phyloP scores from a whole-genome alignment of 2,113 vertebrate species.

The Tragulus kanchil region DNA sequence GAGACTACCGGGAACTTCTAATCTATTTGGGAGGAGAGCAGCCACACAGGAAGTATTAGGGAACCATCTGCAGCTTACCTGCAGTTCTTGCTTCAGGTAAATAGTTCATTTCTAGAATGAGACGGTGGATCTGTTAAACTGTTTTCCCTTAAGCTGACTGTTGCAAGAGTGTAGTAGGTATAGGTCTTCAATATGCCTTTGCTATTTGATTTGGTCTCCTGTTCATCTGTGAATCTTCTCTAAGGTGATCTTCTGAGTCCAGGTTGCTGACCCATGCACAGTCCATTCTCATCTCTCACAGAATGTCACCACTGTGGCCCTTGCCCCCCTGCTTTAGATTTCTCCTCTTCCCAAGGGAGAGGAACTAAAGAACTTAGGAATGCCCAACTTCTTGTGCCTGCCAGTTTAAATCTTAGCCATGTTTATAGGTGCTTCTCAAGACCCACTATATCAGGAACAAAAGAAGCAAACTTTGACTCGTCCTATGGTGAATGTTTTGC shows the following conservation, averaged over 20 bases:
- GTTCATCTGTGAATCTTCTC: neutral
- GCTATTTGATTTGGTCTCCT: neutral
- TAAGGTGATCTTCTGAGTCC: neutral
- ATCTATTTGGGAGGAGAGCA: neutral
- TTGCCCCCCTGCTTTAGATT: neutral
- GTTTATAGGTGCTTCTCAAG: neutral
- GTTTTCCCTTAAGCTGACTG: constrained; percentile 7
- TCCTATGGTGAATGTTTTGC: neutral
- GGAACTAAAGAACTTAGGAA: constrained; percentile 24
- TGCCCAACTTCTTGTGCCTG: constrained; percentile 6
- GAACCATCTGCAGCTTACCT: neutral
- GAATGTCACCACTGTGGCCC: neutral
- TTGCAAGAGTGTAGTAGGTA: neutral
- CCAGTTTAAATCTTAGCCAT: neutral
- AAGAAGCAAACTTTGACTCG: neutral
- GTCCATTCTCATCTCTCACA: neutral
- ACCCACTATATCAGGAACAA: neutral
- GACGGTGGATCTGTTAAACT: neutral
- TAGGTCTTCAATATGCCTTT: neutral
- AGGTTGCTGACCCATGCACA: neutral
- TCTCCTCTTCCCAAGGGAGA: constrained; percentile 33
- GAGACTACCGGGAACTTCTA: neutral
- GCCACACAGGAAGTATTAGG: neutral
- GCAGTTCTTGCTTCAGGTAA: constrained; percentile 1
- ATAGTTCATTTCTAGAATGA: neutral